Percentiles rank a stretch among this genome's conserved stretches.
phyloP scores from a whole-genome alignment of 1,140 invertebrate species.

The Adelges cooleyi region DNA sequence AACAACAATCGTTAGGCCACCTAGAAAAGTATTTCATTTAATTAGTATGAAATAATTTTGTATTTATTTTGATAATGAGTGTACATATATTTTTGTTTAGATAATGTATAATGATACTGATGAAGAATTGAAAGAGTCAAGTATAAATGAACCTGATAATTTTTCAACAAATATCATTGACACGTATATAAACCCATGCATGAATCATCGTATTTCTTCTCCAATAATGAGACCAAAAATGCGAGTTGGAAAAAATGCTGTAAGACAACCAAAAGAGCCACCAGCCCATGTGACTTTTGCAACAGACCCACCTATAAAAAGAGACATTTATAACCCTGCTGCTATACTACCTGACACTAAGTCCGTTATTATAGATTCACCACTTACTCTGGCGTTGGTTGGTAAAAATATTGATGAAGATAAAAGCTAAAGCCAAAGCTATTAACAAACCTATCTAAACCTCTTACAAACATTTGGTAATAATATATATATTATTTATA shows the following conservation, averaged over 20 bases:
- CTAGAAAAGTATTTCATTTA: not conserved
- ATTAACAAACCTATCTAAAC: too few relatives aligned
- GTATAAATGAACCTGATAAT: too few relatives aligned
- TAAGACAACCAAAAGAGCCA: not conserved
- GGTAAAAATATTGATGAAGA: not conserved
- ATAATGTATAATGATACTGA: not conserved
- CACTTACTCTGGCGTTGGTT: slow-evolving; percentile 4
- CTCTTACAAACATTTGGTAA: too few relatives aligned
- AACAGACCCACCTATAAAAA: not conserved
- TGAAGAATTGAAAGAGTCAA: too few relatives aligned
- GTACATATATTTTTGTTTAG: not conserved
- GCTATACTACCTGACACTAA: not conserved
- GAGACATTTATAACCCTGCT: not conserved
- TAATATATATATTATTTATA: too few relatives aligned
- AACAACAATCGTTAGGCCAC: not conserved
- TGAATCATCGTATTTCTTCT: not conserved
- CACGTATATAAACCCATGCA: not conserved
- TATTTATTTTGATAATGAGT: too few relatives aligned
- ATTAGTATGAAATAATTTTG: too few relatives aligned
- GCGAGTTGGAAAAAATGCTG: not conserved
- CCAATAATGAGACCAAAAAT: not conserved
- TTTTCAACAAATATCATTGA: not conserved
- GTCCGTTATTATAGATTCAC: slow-evolving; percentile 9
- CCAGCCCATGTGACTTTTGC: slow-evolving; percentile 3
- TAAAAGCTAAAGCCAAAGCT: too few relatives aligned